Conservation (phyloP, 2,888 invertebrate genomes). For the Synanthedon formicaeformis region DNA sequence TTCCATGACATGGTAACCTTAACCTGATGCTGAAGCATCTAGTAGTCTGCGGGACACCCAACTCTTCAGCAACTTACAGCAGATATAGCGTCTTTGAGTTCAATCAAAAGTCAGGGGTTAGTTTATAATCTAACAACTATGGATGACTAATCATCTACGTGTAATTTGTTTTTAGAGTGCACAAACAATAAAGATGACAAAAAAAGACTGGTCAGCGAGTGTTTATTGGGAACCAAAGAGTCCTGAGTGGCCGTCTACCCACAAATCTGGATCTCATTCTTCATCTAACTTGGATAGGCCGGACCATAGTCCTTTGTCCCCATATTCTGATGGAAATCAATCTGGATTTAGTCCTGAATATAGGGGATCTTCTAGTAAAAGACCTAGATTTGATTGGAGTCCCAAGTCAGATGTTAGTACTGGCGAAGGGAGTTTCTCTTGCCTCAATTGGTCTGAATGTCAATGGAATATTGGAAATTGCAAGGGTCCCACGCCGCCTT, state of each 20-base stretch:
- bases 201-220: slow-evolving; percentile 54
- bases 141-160: too few species aligned
- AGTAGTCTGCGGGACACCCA: too few species aligned
- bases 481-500: slow-evolving; percentile 60
- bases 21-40: too few species aligned
- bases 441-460: slow-evolving; percentile 50
- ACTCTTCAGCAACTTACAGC: too few species aligned
- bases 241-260: slow-evolving; percentile 42
- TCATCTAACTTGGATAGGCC: slow-evolving; percentile 38
- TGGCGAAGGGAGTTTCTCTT: slow-evolving; percentile 40
- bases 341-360: slow-evolving; percentile 54
- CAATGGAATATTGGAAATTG: slow-evolving; percentile 71
- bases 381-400: slow-evolving; percentile 52
- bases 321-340: slow-evolving; percentile 46
- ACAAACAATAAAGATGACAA: slow-evolving; percentile 47
- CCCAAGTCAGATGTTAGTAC: slow-evolving; percentile 52
- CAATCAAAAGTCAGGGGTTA: too few species aligned
- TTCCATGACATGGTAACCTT: too few species aligned
- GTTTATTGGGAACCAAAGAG: slow-evolving; percentile 60
- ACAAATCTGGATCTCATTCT: slow-evolving; percentile 27
- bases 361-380: slow-evolving; percentile 22
- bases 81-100: too few species aligned
- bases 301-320: slow-evolving; percentile 39
- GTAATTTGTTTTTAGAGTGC: slow-evolving; percentile 27
- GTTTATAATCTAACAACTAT: too few species aligned